phyloP scores from a whole-genome alignment of 1,140 invertebrate species.

The Thrips palmi region DNA sequence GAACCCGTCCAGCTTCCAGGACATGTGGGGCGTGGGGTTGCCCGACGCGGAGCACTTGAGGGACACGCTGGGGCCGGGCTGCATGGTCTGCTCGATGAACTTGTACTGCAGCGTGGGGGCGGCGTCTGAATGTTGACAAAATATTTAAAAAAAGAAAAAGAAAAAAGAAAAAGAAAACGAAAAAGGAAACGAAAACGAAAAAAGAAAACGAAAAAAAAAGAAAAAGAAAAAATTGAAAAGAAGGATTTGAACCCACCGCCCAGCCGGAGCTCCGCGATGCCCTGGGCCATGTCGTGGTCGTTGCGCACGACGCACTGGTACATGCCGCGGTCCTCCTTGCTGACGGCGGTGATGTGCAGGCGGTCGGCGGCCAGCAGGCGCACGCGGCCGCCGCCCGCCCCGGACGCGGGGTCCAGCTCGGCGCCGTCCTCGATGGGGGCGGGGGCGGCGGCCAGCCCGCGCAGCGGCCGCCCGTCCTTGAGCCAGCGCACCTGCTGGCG shows the following conservation, averaged over 20 bases:
- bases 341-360: constrained; percentile 49
- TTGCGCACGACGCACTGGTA: constrained; percentile 66
- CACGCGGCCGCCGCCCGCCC: constrained; percentile 38
- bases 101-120: constrained; percentile 30
- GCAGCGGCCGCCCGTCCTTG: constrained; percentile 52
- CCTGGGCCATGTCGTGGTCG: constrained; percentile 60
- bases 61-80: constrained; percentile 33
- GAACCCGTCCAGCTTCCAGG: constrained; percentile 33
- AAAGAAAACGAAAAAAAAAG: not conserved
- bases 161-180: constrained; percentile 9
- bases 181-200: not conserved
- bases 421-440: constrained; percentile 1
- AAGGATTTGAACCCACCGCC: constrained; percentile 46
- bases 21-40: constrained; percentile 38
- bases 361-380: too few relatives aligned
- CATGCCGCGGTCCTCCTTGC: constrained; percentile 63
- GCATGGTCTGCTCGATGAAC: constrained; percentile 35
- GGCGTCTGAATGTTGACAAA: constrained; percentile 27
- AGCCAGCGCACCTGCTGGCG: too few relatives aligned
- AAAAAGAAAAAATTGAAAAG: not conserved
- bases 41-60: constrained; percentile 40
- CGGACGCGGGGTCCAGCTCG: constrained; percentile 23
- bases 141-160: not conserved
- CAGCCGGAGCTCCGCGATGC: constrained; percentile 55
- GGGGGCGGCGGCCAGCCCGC: constrained; percentile 21